phyloP scores from a whole-genome alignment of 2,888 invertebrate genomes.

The Apotomis betuletana region DNA sequence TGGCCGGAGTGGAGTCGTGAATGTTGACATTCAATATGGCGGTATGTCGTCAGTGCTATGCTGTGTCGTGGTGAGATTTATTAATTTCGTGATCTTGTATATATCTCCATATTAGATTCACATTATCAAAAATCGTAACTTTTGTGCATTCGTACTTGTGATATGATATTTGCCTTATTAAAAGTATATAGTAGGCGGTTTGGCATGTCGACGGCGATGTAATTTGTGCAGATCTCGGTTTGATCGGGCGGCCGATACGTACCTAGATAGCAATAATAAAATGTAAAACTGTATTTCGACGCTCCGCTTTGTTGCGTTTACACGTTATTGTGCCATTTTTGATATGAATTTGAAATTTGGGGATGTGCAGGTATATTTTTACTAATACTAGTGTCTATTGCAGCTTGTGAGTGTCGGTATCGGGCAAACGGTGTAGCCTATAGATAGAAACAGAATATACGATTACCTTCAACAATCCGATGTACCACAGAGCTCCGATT shows the following conservation, averaged over 20 bases:
- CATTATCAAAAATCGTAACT: slow-evolving; percentile 51
- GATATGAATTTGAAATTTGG: slow-evolving; percentile 19
- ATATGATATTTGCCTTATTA: slow-evolving; percentile 53
- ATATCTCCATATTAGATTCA: slow-evolving; percentile 58
- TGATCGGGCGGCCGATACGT: slow-evolving; percentile 68
- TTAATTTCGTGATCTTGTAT: slow-evolving; percentile 68
- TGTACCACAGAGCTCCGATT: slow-evolving; percentile 86
- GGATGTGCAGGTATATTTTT: slow-evolving; percentile 43
- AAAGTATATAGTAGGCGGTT: slow-evolving; percentile 48
- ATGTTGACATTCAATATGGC: slow-evolving; percentile 95
- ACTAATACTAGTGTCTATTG: slow-evolving; percentile 64
- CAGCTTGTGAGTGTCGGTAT: slow-evolving; percentile 66
- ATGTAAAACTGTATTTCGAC: slow-evolving; percentile 61
- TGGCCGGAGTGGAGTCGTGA: slow-evolving; percentile 72
- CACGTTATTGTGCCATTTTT: slow-evolving; percentile 44
- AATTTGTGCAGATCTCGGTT: slow-evolving; percentile 67
- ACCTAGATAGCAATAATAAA: slow-evolving; percentile 69
- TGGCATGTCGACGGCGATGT: slow-evolving; percentile 60
- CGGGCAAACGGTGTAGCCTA: slow-evolving; percentile 49
- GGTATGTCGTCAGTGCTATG: slow-evolving; percentile 98
- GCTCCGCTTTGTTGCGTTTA: slow-evolving; percentile 59
- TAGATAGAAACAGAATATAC: slow-evolving; percentile 68
- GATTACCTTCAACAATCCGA: slow-evolving; percentile 65
- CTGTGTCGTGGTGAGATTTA: slow-evolving; percentile 96
- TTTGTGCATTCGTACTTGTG: slow-evolving; percentile 48